Percentiles rank a stretch among this genome's conserved stretches.
These are phyloP conservation scores for Isaurus tuberculatus DNA, from an alignment of 92 coral and sea anemone genomes.

Conservation along the genomic window DNA sequence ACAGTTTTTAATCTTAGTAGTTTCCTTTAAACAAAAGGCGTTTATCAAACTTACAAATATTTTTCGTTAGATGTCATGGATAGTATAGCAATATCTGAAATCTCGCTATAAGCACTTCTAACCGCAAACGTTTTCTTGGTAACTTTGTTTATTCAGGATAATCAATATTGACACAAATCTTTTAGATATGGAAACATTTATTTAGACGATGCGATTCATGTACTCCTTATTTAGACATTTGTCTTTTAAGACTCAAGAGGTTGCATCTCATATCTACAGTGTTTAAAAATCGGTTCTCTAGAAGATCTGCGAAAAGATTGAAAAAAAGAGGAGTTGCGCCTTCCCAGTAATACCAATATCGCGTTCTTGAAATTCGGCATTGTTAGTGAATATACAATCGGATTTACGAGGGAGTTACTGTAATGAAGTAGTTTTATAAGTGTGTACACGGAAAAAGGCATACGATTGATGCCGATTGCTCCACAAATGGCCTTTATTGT, in stretches of 20 bases:
- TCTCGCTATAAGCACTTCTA: too few relatives aligned
- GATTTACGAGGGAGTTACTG: constrained; percentile 43
- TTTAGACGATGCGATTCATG: neutral
- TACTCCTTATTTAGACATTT: neutral
- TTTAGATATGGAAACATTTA: too few relatives aligned
- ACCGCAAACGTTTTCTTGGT: too few relatives aligned
- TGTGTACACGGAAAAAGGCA: constrained; percentile 34
- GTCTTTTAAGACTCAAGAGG: neutral
- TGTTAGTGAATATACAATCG: constrained; percentile 37
- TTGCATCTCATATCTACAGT: too few relatives aligned
- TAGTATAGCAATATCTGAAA: too few relatives aligned
- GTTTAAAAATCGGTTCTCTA: neutral
- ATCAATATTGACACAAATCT: too few relatives aligned
- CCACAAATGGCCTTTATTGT: neutral
- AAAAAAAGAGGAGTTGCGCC: neutral
- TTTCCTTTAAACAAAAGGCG: too few relatives aligned
- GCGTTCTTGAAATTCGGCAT: constrained; percentile 39
- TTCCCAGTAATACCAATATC: constrained; percentile 21
- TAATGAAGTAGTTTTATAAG: constrained; percentile 36
- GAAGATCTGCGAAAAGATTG: constrained; percentile 34
- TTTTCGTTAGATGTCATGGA: too few relatives aligned
- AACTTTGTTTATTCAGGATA: too few relatives aligned
- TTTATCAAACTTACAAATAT: too few relatives aligned
- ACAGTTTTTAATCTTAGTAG: too few relatives aligned
- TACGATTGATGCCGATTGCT: neutral